phyloP scores from a whole-genome alignment of 2,113 vertebrate species.

The Spea multiplicata region DNA sequence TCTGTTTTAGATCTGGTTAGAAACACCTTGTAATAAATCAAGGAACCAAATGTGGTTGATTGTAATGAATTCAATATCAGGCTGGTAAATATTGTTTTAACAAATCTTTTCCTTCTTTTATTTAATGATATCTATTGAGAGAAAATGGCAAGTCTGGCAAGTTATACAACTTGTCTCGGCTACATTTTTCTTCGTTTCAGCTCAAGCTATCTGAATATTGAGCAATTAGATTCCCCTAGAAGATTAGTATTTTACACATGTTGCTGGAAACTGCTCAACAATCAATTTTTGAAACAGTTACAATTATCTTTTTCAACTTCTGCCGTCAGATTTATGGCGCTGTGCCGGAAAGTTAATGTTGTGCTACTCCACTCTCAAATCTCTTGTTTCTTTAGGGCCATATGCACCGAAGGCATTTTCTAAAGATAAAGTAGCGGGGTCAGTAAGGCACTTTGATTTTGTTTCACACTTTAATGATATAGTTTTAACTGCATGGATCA shows the following conservation, averaged over 20 bases:
- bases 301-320: constrained; percentile 13
- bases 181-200: neutral
- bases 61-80: neutral
- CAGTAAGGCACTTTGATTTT: no score
- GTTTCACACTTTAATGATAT: no score
- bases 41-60: no score
- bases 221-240: neutral
- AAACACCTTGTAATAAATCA: no score
- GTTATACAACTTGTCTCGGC: neutral
- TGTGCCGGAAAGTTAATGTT: neutral
- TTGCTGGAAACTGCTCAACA: constrained; percentile 19
- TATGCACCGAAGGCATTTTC: neutral
- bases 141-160: neutral
- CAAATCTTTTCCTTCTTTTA: neutral
- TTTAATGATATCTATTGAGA: neutral
- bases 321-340: constrained; percentile 11
- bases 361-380: neutral
- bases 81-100: neutral
- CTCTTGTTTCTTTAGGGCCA: neutral
- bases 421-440: neutral
- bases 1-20: no score
- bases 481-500: no score
- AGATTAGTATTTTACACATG: constrained; percentile 12
- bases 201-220: neutral
- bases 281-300: constrained; percentile 18